Evolutionary conservation across 2,888 invertebrate genomes (phyloP).

Genomic region (Mythimna pallens): DNA sequence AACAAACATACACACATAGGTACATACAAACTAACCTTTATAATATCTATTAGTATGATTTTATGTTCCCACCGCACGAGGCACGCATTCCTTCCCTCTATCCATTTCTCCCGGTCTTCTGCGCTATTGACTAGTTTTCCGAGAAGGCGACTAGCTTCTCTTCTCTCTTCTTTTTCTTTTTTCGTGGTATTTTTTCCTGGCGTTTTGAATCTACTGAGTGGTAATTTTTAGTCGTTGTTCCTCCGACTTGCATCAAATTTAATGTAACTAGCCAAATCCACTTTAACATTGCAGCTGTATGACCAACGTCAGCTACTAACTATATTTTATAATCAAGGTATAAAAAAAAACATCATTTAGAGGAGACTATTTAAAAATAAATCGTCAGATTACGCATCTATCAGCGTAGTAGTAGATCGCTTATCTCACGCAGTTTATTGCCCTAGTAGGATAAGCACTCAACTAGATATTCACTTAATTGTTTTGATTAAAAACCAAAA

Average conservation of each 20-base stretch:
- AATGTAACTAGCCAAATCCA: background rate
- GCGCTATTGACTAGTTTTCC: too few relatives aligned
- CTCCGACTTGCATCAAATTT: background rate
- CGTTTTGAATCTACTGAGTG: background rate
- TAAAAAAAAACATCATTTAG: background rate
- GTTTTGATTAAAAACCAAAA: slow-evolving; percentile 48
- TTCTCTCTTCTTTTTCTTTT: background rate
- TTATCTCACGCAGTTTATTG: slow-evolving; percentile 40
- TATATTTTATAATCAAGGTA: background rate
- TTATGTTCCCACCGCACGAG: too few relatives aligned
- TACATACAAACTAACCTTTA: too few relatives aligned
- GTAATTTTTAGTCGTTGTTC: background rate
- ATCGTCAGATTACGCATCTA: slow-evolving; percentile 36
- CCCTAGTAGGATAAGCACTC: slow-evolving; percentile 30
- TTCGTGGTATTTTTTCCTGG: background rate
- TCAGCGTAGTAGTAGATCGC: slow-evolving; percentile 32
- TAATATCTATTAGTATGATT: too few relatives aligned
- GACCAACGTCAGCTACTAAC: background rate
- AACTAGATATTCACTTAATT: slow-evolving; percentile 48
- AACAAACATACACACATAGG: too few relatives aligned
- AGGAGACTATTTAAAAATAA: slow-evolving; percentile 16
- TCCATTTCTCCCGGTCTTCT: too few relatives aligned
- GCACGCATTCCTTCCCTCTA: too few relatives aligned
- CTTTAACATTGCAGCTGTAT: background rate
- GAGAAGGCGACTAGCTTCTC: background rate